Base-by-base conservation (phyloP, 2,888 invertebrate genomes). In the Calameuta pallipes region DNA sequence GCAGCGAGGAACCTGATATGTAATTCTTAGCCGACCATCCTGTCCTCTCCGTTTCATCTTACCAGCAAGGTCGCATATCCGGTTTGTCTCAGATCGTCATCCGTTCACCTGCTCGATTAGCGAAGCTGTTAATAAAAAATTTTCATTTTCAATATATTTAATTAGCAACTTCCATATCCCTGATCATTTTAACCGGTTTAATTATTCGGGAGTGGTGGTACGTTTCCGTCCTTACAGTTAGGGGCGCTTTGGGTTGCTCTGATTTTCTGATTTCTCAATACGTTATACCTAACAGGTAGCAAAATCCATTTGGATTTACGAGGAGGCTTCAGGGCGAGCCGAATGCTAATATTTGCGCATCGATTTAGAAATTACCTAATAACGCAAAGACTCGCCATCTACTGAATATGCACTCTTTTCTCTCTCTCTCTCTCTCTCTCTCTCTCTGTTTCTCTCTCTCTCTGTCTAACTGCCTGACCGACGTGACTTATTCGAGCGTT, bases 291-390 rank as follows among this genome's bases (percentile, higher is more conserved):
- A 9, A 23, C 41, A 23, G 41, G 1, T 4, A 56, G 23, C 41
- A 56, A 9, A 56, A 56, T 23, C 23, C 23, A 56, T 23, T 56
- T 9, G 41, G 41, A 56, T 9, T 23, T 56, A 23, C 23, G 41
- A 15, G 15, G 15, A 23, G 23, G 41, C 41, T 56, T 56, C 56
- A 80, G 80, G 87, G 86, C 82, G 85, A 83, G 87, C 81, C 83
- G 33, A 73, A 71, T 80, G 79, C 83, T 84, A 83, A 85, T 84
- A 82, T 84, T 81, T 77, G 76, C 78, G 79, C 83, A 81, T 84
- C 83, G 83, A 85, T 85, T 84, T 83, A 84, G 80, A 85, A 84
- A 85, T 85, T 85, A 82, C 78, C 71, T 30, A 31, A 30, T 33
- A 31, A 34, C 71, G 4, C 23, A 6, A 6, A 56, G 41, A 56